Conservation (phyloP, 2,797 vertebrate genomes). For the Anolis apletophallus region DNA sequence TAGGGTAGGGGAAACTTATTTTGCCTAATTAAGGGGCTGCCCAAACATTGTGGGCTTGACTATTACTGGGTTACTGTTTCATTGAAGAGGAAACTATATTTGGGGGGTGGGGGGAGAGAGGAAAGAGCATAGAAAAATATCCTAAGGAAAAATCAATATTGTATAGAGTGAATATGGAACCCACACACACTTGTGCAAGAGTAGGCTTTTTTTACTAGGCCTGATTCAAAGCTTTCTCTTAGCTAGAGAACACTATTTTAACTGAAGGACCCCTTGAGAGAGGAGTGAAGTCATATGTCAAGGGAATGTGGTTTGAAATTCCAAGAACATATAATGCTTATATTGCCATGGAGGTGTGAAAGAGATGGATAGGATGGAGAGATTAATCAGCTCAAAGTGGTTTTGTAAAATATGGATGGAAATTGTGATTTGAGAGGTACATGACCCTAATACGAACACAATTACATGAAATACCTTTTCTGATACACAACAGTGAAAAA, state of each 20-base stretch:
- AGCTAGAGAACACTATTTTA: slow-evolving; percentile 38
- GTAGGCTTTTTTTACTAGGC: slow-evolving; percentile 28
- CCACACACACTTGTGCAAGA: slow-evolving; percentile 49
- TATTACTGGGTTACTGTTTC: slow-evolving; percentile 70
- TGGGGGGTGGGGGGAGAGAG: slow-evolving; percentile 7
- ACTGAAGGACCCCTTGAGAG: slow-evolving; percentile 23
- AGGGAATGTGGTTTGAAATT: slow-evolving; percentile 18
- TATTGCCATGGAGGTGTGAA: not conserved
- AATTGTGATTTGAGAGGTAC: slow-evolving; percentile 16
- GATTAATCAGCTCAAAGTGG: slow-evolving; percentile 14
- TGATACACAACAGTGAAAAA: not conserved
- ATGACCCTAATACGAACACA: not conserved
- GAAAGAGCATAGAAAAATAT: slow-evolving; percentile 55
- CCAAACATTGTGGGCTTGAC: slow-evolving; percentile 71
- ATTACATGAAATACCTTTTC: not conserved
- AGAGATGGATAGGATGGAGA: not conserved
- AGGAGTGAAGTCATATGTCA: not conserved
- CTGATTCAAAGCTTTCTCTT: slow-evolving; percentile 51
- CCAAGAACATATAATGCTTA: slow-evolving; percentile 9
- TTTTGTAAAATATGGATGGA: not conserved
- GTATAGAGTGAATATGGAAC: slow-evolving; percentile 56
- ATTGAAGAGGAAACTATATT: slow-evolving; percentile 65
- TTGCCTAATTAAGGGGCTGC: slow-evolving; percentile 74
- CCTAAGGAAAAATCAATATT: slow-evolving; percentile 71
- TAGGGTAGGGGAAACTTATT: slow-evolving; percentile 71